Conservation (phyloP, 1,140 invertebrate species). For the Brachystomella parvula region DNA sequence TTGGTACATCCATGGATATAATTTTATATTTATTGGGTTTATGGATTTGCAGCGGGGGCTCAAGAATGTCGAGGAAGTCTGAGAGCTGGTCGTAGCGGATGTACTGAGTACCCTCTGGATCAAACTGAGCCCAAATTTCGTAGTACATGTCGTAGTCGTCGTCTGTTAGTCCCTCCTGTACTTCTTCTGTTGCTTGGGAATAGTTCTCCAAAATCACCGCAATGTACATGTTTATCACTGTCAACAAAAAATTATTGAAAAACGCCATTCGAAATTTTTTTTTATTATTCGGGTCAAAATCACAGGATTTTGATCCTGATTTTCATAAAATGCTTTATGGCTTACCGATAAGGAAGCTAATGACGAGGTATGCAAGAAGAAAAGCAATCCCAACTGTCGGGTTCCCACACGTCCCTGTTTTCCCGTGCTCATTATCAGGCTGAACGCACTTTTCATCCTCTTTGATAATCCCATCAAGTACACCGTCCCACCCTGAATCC, state of each 20-base stretch:
- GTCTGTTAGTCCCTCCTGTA: slow-evolving; percentile 94
- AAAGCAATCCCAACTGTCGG: slow-evolving; percentile 88
- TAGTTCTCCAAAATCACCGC: slow-evolving; percentile 98
- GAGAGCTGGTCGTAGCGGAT: slow-evolving; percentile 87
- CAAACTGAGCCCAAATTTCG: slow-evolving; percentile 86
- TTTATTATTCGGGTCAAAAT: background rate
- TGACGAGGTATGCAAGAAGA: slow-evolving; percentile 90
- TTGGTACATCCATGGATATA: slow-evolving; percentile 95
- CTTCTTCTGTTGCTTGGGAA: slow-evolving; percentile 94
- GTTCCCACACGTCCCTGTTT: slow-evolving; percentile 82
- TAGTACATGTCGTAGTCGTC: slow-evolving; percentile 99
- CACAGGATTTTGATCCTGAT: background rate
- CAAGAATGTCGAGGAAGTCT: slow-evolving; percentile 81
- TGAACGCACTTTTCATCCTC: slow-evolving; percentile 76
- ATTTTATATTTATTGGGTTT: slow-evolving; percentile 99
- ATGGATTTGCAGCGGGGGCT: slow-evolving; percentile 88
- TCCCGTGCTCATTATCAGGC: slow-evolving; percentile 75
- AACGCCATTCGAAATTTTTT: background rate
- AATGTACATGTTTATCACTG: slow-evolving; percentile 96
- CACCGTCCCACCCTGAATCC: slow-evolving; percentile 85
- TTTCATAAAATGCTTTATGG: background rate
- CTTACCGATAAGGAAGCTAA: slow-evolving; percentile 86
- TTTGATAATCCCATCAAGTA: slow-evolving; percentile 91
- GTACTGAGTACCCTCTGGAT: slow-evolving; percentile 94
- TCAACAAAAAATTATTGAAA: too few species aligned